Evolutionary conservation across 2,113 vertebrate genomes (phyloP), one percentile per base, ranked within the genome.

Genomic region (Origma solitaria): DNA sequence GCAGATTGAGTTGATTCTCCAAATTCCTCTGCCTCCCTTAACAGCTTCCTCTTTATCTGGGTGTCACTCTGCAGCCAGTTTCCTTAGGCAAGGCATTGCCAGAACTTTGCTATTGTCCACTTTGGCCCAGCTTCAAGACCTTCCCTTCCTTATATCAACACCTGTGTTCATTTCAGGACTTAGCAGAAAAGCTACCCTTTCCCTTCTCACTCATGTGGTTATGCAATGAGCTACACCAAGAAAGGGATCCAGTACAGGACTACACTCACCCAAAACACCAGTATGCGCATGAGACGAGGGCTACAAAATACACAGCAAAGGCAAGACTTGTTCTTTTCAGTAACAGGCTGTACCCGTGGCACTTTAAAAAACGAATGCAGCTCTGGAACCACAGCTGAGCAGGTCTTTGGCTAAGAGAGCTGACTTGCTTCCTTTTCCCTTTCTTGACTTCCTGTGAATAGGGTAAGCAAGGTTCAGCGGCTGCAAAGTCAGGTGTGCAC

Each of bases 261-360:
- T 38, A 44, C 3, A 18, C 31, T n/a, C 81, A 78, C 33, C 31
- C 50, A 71, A 38, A 81, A 50, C 17, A 54, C 6, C 4, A 50
- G 25, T 1, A 47, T 0, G 1, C 17, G 18, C 42, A 30, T 5
- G 8, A 85, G 13, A 64, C 37, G 10, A 40, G 13, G 19, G 35
- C 13, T 82, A 71, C 8, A 8, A 60, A 84, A 81, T 9, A 81
- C 1, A 57, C 0, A 49, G 50, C 2, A 62, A 42, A 77, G 8
- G 4, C 25, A 91, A 81, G 27, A 31, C 27, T 10, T 69, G 11
- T 8, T 78, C 25, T 53, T 70, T 54, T 21, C 31, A 85, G 56
- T 18, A 75, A 62, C 1, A 50, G 21, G 15, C 21, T 79, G 49
- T 5, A 14, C 33, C 30, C 3, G 5, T 3, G 7, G 8, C 25